A percentile compares a stretch with the other conserved stretches of the same genome.
Evolutionary conservation across 2,797 vertebrate genomes (phyloP).

Genomic region (Spinibarbus caldwelli): DNA sequence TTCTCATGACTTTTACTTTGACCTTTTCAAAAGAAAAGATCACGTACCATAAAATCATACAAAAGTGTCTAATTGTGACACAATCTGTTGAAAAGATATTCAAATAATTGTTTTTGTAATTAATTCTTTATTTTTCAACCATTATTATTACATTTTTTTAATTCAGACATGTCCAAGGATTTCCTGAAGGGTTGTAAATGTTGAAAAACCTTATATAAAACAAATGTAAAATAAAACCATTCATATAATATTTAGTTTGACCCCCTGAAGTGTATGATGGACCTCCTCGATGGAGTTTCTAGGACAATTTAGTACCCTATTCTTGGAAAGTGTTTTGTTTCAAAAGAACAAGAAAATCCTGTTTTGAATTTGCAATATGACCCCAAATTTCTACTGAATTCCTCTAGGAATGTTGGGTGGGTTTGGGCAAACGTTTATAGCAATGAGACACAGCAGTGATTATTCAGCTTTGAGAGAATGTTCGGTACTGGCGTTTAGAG

Average conservation of each 20-base stretch:
- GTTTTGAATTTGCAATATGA: slow-evolving; percentile 11
- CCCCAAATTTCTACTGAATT: background rate
- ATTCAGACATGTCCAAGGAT: slow-evolving; percentile 2
- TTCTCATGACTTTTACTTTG: background rate
- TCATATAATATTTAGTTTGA: background rate
- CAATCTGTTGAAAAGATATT: background rate
- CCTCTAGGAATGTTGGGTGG: background rate
- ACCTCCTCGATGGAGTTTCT: background rate
- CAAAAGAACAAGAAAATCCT: slow-evolving; percentile 1
- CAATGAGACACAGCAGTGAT: background rate
- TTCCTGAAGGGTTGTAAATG: background rate
- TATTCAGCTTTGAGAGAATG: slow-evolving; percentile 3
- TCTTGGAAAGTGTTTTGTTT: slow-evolving; percentile 8
- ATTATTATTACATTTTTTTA: background rate
- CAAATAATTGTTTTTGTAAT: background rate
- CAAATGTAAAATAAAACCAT: background rate
- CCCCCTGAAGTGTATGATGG: background rate
- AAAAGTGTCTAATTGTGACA: background rate
- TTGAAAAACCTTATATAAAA: background rate
- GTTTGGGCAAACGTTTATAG: background rate
- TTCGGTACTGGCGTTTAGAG: background rate
- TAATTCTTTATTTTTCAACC: background rate
- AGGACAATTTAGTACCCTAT: background rate
- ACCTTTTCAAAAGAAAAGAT: background rate
- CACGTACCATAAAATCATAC: background rate